A percentile compares a stretch with the other conserved stretches of the same genome.
phyloP scores from a whole-genome alignment of 2,888 invertebrate genomes.

The Eupithecia subfuscata region DNA sequence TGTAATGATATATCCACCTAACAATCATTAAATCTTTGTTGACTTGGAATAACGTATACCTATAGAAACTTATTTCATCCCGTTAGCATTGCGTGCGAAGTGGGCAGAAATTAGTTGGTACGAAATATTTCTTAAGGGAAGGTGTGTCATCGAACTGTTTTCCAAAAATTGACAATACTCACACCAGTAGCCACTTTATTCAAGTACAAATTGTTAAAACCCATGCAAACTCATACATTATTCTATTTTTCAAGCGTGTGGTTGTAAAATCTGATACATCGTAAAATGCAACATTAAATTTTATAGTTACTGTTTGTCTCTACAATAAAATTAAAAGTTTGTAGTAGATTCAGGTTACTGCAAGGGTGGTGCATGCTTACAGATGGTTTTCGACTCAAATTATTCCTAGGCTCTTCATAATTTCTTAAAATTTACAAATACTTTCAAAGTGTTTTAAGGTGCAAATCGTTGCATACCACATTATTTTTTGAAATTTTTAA shows the following conservation, averaged over 20 bases:
- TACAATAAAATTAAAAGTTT: conserved; percentile 37
- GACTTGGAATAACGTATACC: background rate
- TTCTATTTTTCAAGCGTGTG: conserved; percentile 30
- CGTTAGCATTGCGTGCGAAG: background rate
- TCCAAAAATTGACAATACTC: background rate
- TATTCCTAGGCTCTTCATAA: background rate
- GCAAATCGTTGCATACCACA: no score
- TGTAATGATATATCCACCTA: no score
- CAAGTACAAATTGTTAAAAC: background rate
- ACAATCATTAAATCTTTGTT: background rate
- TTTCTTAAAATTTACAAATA: background rate
- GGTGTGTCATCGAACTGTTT: background rate
- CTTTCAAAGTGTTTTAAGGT: background rate
- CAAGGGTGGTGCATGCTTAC: background rate
- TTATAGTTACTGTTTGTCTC: conserved; percentile 38
- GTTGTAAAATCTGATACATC: conserved; percentile 56
- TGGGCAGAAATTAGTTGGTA: background rate
- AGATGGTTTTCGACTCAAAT: background rate
- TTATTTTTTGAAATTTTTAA: no score
- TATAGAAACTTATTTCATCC: no score
- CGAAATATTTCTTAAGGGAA: no score
- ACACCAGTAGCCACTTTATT: background rate
- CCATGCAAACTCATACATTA: conserved; percentile 20
- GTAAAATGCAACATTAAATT: conserved; percentile 51
- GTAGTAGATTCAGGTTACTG: conserved; percentile 32